Base-by-base conservation (phyloP, 1,140 invertebrate species). In the Drosophila bocki region DNA sequence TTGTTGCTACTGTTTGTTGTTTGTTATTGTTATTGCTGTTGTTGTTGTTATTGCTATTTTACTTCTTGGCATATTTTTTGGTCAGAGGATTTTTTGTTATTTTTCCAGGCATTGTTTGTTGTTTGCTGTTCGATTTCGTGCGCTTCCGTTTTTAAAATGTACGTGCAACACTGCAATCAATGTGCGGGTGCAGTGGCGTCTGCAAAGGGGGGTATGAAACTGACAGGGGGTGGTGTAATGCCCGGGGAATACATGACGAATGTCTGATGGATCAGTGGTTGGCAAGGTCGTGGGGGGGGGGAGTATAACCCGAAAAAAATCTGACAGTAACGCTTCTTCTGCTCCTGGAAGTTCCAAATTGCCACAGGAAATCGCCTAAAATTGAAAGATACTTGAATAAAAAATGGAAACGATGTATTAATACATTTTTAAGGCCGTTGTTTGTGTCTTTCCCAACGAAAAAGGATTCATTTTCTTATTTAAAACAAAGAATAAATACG, bases 71-170 rank as follows among this genome's bases (percentile, higher is more conserved):
- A 17, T 15, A 48, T 33, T 65, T 65, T 60, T 60, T 26, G 54
- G 26, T 11, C 26, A 35, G 12, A 22, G 22, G 22, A 13, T 63
- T 60, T 60, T 74, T 44, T 74, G 57, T 57, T 79, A 62, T 39
- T 79, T 74, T 79, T 68, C 8, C 19, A 13, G 15, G 13, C 13
- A 53, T 63, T 59, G 57, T 82, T 80, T 84, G 84, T 59, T 88
- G 83, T 88, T 87, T 87, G 84, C 81, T 88, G 83, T 87, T 82
- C 80, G 80, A 74, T 80, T 81, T 68, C 72, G 81, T 74, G 84
- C 80, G 75, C 75, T 78, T 78, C 76, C 76, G 75, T 78, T 78
- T 70, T 70, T 78, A 70, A 78, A 78, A 77, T 78, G 76, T 78
- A 78, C 76, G 76, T 78, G 76, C 76, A 78, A 70, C 76, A 54